phyloP scores from a whole-genome alignment of 64 coral and sea anemone species.

The Actinia equina region DNA sequence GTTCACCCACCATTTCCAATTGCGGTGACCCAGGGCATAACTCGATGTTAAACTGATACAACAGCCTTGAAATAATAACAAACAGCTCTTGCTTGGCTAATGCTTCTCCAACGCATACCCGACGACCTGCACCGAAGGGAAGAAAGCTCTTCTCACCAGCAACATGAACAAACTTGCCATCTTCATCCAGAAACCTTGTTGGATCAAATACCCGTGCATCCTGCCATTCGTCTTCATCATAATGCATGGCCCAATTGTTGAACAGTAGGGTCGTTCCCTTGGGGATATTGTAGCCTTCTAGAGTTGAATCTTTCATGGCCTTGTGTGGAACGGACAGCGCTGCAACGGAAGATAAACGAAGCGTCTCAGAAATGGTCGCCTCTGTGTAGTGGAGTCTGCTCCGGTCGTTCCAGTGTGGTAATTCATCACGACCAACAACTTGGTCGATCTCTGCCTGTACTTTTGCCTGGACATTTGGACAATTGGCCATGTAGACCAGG shows the following conservation, averaged over 20 bases:
- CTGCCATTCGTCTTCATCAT: conserved; percentile 25
- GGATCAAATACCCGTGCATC: conserved; percentile 23
- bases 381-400: too few relatives aligned
- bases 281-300: conserved; percentile 61
- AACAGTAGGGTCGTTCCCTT: conserved; percentile 60
- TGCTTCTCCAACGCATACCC: neutral
- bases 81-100: conserved; percentile 39
- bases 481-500: too few relatives aligned
- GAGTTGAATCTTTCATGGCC: conserved; percentile 35
- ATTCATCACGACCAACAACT: too few relatives aligned
- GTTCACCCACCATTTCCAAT: too few relatives aligned
- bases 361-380: too few relatives aligned
- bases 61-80: conserved; percentile 38
- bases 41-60: conserved; percentile 28
- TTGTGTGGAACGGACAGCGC: conserved; percentile 67
- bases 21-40: too few relatives aligned
- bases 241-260: too few relatives aligned
- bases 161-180: conserved; percentile 6
- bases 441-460: neutral
- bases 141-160: conserved; percentile 10
- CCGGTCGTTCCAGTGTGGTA: too few relatives aligned
- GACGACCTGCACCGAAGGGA: conserved; percentile 43
- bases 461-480: too few relatives aligned
- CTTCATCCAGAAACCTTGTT: conserved; percentile 46
- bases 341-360: too few relatives aligned